A percentile compares a stretch with the other conserved stretches of the same genome.
Evolutionary conservation across 2,888 invertebrate species (phyloP).

Genomic region (Gymnosoma rotundatum): DNA sequence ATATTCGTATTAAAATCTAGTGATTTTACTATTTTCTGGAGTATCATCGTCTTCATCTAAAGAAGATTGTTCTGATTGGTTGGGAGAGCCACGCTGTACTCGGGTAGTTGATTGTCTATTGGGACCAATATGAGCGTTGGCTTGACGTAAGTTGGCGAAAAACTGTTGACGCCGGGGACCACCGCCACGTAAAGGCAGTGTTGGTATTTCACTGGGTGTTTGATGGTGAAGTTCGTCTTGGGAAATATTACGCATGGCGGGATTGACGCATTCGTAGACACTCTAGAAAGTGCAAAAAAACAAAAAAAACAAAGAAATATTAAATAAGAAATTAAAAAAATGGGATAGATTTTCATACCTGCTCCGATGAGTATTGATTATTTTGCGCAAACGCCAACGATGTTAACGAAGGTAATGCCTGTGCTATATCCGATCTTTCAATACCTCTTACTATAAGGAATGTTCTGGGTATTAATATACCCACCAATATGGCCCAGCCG

Average conservation of each 20-base stretch:
- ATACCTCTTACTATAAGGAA: slow-evolving; percentile 87
- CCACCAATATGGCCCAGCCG: slow-evolving; percentile 85
- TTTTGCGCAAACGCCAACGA: slow-evolving; percentile 82
- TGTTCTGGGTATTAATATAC: slow-evolving; percentile 87
- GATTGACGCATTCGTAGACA: slow-evolving; percentile 85
- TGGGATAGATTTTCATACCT: slow-evolving; percentile 73
- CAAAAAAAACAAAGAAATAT: not conserved
- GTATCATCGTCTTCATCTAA: slow-evolving; percentile 74
- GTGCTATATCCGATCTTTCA: slow-evolving; percentile 85
- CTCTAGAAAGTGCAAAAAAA: slow-evolving; percentile 79
- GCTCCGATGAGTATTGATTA: slow-evolving; percentile 82
- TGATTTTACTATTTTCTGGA: slow-evolving; percentile 80
- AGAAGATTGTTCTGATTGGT: slow-evolving; percentile 79
- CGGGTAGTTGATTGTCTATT: slow-evolving; percentile 75
- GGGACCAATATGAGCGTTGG: slow-evolving; percentile 80
- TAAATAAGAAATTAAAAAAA: not conserved
- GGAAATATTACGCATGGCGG: slow-evolving; percentile 82
- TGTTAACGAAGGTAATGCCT: slow-evolving; percentile 83
- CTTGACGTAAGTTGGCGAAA: slow-evolving; percentile 81
- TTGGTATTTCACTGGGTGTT: slow-evolving; percentile 82
- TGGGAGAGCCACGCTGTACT: slow-evolving; percentile 75
- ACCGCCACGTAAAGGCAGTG: slow-evolving; percentile 80
- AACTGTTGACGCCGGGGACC: slow-evolving; percentile 81
- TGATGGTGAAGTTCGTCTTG: slow-evolving; percentile 80
- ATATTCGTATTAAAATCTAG: slow-evolving; percentile 77